phyloP scores from a whole-genome alignment of 2,113 vertebrate species.

The Peromyscus polionotus region DNA sequence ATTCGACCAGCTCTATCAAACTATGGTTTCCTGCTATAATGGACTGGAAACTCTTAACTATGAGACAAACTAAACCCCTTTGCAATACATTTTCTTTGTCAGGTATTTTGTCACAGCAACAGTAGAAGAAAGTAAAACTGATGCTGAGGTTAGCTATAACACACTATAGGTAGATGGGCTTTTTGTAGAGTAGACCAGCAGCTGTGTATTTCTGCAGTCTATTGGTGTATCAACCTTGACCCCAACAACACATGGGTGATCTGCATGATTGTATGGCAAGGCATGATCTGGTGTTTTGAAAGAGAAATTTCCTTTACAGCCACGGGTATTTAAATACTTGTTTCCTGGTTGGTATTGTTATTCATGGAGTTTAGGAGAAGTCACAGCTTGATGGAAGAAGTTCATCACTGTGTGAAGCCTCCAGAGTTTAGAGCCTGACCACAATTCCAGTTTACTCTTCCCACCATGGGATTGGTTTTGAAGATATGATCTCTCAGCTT shows the following conservation, averaged over 20 bases:
- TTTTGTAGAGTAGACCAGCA: not conserved
- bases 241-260: not conserved
- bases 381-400: not conserved
- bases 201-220: not conserved
- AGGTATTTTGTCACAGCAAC: not conserved
- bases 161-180: not conserved
- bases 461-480: not conserved
- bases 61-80: not conserved
- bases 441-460: not conserved
- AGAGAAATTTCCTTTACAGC: not conserved
- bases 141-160: not conserved
- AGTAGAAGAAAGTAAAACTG: not conserved
- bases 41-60: not conserved
- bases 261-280: not conserved
- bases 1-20: not conserved
- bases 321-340: not conserved
- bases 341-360: not conserved
- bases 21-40: not conserved
- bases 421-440: not conserved
- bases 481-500: not conserved
- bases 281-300: not conserved
- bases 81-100: not conserved
- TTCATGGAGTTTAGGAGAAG: not conserved
- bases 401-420: not conserved
- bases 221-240: not conserved